These are phyloP conservation scores for Hippocampus zosterae DNA, from an alignment of 2,113 vertebrate species.

Conservation along the genomic window DNA sequence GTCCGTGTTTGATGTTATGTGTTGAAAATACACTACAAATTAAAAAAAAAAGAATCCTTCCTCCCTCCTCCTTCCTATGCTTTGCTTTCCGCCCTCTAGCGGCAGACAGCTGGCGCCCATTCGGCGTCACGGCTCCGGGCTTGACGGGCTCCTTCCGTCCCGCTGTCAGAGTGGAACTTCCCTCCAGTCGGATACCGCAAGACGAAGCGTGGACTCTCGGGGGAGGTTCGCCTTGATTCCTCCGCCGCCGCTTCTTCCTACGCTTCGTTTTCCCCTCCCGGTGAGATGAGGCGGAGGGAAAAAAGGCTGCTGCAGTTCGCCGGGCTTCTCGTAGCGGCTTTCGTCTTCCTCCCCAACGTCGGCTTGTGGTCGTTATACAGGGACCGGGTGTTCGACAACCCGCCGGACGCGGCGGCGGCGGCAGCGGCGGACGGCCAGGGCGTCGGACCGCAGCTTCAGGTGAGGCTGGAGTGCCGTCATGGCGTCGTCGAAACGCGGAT, in stretches of 20 bases:
- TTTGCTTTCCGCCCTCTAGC: constrained; percentile 53
- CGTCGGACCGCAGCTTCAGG: constrained; percentile 65
- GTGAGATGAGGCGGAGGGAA: constrained; percentile 87
- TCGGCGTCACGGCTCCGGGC: constrained; percentile 41
- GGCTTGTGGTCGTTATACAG: constrained; percentile 90
- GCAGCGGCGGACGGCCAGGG: constrained; percentile 46
- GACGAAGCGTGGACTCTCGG: constrained; percentile 5
- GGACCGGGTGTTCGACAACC: constrained; percentile 82
- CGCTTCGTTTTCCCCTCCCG: constrained; percentile 7
- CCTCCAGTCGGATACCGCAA: constrained; percentile 24
- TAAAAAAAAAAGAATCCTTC: neutral
- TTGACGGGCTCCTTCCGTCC: constrained; percentile 17
- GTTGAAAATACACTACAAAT: too few species aligned
- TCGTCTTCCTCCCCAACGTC: constrained; percentile 90
- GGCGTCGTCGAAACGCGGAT: neutral
- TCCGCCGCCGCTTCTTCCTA: constrained; percentile 20
- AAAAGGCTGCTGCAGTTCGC: constrained; percentile 87
- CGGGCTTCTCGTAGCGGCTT: constrained; percentile 80
- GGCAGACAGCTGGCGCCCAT: constrained; percentile 24
- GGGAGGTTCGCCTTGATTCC: constrained; percentile 17
- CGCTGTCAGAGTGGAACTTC: constrained; percentile 57
- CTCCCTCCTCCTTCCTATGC: neutral
- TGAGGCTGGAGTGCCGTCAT: constrained; percentile 38
- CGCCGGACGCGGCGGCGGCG: constrained; percentile 43
- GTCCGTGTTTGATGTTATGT: too few species aligned